Conservation (phyloP, 2,888 invertebrate species). For the Brenthis hecate region DNA sequence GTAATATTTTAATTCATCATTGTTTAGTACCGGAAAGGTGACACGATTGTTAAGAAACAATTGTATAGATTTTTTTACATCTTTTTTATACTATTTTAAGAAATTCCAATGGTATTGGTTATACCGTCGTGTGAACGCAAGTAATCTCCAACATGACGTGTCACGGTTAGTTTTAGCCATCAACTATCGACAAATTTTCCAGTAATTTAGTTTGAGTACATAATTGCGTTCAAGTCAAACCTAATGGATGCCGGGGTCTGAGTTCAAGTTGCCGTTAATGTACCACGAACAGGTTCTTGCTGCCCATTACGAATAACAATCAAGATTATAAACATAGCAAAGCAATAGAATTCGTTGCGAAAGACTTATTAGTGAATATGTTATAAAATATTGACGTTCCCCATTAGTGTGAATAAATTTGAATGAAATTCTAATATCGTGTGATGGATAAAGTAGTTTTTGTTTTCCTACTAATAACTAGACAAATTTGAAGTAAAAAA, state of each 20-base stretch:
- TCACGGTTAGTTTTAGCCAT: constrained; percentile 62
- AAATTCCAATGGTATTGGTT: background rate
- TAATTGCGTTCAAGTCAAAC: constrained; percentile 80
- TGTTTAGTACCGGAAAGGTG: constrained; percentile 1
- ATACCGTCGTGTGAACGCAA: constrained; percentile 49
- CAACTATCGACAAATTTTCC: constrained; percentile 74
- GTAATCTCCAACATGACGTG: constrained; percentile 55
- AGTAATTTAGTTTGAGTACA: constrained; percentile 78
- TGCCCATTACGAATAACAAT: constrained; percentile 38
- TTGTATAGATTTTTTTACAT: constrained; percentile 10
- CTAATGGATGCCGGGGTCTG: constrained; percentile 62
- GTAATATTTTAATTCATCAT: background rate
- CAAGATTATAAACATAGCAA: constrained; percentile 27
- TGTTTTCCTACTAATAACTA: too few relatives aligned
- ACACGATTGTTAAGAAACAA: constrained; percentile 11
- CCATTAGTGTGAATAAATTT: background rate
- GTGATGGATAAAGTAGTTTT: background rate
- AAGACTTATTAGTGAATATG: constrained; percentile 20
- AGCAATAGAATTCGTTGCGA: constrained; percentile 20
- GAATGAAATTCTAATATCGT: background rate
- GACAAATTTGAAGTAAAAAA: too few relatives aligned
- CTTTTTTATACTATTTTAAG: constrained; percentile 16
- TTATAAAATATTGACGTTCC: background rate
- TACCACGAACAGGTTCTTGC: constrained; percentile 57
- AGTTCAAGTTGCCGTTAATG: constrained; percentile 71